Evolutionary conservation across 2,797 vertebrate genomes (phyloP), one percentile per base, ranked within the genome.

Genomic region (Hypotaenidia philippensis): DNA sequence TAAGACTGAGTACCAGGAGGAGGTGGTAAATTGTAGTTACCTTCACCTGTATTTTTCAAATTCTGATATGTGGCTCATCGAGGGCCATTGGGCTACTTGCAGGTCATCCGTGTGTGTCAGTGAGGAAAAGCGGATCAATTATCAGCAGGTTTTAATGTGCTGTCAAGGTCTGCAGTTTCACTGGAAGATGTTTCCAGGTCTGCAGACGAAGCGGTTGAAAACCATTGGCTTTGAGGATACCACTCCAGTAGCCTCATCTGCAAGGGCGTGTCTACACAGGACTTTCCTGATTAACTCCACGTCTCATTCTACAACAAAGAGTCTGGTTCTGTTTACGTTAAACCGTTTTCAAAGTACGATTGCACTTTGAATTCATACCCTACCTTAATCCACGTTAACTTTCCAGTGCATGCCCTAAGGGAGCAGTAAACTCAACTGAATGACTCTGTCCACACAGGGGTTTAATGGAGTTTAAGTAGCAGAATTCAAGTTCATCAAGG

Each of bases 311-410:
- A 95, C 93, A 96, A 97, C 94, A 96, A 96, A 97, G 95, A 84
- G 88, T 87, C 88, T 97, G 59, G 83, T 91, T 93, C 88, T 97
- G 95, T 96, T 95, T 97, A 97, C 1, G 45, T 89, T 94, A 95
- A 97, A 95, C 83, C 75, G 53, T 94, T 97, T 97, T 97, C 95
- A 97, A 97, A 97, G 95, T 96, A 90, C 1, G 0, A 84, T 12
- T 96, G 86, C 83, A 92, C 95, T 97, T 97, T 97, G 93, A 96
- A 97, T 97, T 96, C 88, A 5, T 95, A 97, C 90, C 83, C 52
- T 95, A 4, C 95, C 92, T 94, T 92, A 92, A 96, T 96, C 94
- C 93, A 57, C 26, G 81, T 70, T 97, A 93, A 90, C 94, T 94
- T 95, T 96, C 50, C 94, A 77, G 83, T 80, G 70, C 1, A 12